A percentile compares a stretch with the other conserved stretches of the same genome.
Conservation (phyloP, 2,888 invertebrate species). For the Orchestes rusci region DNA sequence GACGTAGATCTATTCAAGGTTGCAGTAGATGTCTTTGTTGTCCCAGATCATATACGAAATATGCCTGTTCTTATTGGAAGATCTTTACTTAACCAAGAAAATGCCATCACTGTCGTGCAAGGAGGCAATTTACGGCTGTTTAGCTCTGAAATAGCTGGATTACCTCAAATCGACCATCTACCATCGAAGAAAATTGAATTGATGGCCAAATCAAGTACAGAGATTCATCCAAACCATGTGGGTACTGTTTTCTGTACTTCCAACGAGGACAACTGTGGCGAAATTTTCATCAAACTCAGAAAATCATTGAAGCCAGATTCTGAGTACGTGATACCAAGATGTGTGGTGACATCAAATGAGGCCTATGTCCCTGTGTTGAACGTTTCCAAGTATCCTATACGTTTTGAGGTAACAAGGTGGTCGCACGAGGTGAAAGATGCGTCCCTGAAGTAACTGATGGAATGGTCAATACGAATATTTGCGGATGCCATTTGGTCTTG, state of each 20-base stretch:
- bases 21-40: slow-evolving; percentile 6
- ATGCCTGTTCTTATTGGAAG: slow-evolving; percentile 9
- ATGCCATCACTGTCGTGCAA: slow-evolving; percentile 8
- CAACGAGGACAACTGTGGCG: background rate
- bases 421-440: too few species aligned
- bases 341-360: background rate
- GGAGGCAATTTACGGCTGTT: slow-evolving; percentile 7
- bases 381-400: too few species aligned
- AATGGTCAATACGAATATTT: too few species aligned
- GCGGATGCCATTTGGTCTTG: too few species aligned
- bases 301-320: background rate
- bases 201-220: slow-evolving; percentile 1
- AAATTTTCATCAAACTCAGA: background rate
- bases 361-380: background rate
- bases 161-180: slow-evolving; percentile 7
- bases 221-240: slow-evolving; percentile 5
- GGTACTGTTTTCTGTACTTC: slow-evolving; percentile 2
- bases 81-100: slow-evolving; percentile 5
- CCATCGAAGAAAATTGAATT: slow-evolving; percentile 5
- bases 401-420: too few species aligned
- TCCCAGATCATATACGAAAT: slow-evolving; percentile 5
- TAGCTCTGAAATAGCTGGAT: slow-evolving; percentile 5
- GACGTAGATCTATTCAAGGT: background rate
- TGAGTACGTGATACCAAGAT: too few species aligned
- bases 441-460: too few species aligned